Base-by-base conservation (phyloP, 2,113 vertebrate genomes). In the Otolemur garnettii region DNA sequence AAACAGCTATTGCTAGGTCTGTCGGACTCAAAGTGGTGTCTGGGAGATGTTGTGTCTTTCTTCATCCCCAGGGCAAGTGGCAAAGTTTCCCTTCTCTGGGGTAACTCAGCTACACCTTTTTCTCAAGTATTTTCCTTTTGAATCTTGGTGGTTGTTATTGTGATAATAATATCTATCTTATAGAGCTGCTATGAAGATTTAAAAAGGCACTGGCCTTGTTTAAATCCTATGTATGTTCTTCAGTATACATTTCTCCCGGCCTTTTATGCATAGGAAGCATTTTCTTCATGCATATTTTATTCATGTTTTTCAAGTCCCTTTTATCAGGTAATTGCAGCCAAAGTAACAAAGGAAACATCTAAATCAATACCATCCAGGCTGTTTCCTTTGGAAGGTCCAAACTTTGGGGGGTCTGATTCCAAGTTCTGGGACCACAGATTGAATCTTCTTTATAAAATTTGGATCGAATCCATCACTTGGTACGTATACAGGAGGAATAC, bases 1-100 rank as follows among this genome's bases (percentile, higher is more conserved):
- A 96, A 96, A 83, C 17, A 62, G 45, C 83, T 93, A 77, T 90
- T 96, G 93, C 82, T 33, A 68, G 91, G 71, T 59, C 69, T 57
- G n/a, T 77, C n/a, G 12, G 22, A 77, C 59, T 78, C 35, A 11
- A 60, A 87, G 59, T 88, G 74, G 33, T 83, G 94, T 93, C 86
- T 96, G n/a, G 45, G 28, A 82, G 22, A 55, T 28, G 69, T 64
- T 64, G 72, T 60, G 11, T 69, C 35, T 81, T 93, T 7, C 12
- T 92, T 42, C 38, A 30, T 55, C 33, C 21, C 15, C 14, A 71
- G 22, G 7, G 24, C 94, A 86, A 91, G 17, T 30, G 9, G 38
- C 55, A 17, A 87, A 82, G 9, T 59, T 90, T 97, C 45, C 38
- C 71, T 95, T 85, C 24, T 66, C 30, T 57, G 17, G 35, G 55